Evolutionary conservation across 2,888 invertebrate species (phyloP), one percentile per base, ranked within the genome.

Genomic region (Gandaritis pyraliata): DNA sequence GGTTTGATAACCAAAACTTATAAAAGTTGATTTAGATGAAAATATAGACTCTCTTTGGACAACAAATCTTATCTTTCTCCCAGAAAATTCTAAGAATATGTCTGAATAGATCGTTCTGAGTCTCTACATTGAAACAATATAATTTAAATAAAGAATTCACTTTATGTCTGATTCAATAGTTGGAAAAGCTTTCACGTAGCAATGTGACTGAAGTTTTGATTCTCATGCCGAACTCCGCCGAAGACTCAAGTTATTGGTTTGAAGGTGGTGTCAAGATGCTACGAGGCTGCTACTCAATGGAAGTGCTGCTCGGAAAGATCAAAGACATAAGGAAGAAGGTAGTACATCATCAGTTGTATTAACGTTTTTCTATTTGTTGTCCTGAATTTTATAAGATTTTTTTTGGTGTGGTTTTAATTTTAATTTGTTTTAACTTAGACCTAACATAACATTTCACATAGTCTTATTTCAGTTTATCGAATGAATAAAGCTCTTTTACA

Each of bases 221-320:
- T 53, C 45, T 57, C 49, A 53, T 45, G 48, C 45, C 48, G n/a
- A 15, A 49, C 33, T 33, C 33, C 8, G 53, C 23, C 18, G 6
- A 33, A 58, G 30, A 41, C 13, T 54, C 33, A 46, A 60, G 50
- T 61, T 23, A 30, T 23, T 39, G 18, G n/a, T 60, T 53, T 49
- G 53, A 46, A 46, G 53, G 52, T 62, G 18, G 30, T 54, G 41
- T 47, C 23, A 55, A 49, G 53, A 58, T 61, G 18, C 13, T 55
- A 38, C 39, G 5, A 56, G 56, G 33, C 52, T 45, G 39, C 52
- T 62, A 54, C 62, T 63, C 62, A 58, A 43, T 47, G 39, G 13
- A 50, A 53, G 53, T 46, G 58, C 49, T 49, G 45, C 49, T 58
- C 23, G 16, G n/a, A 39, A 46, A 60, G 57, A 60, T 57, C 60